These are phyloP conservation scores for Otolemur garnettii DNA, from an alignment of 2,113 vertebrate species.

Conservation along the genomic window DNA sequence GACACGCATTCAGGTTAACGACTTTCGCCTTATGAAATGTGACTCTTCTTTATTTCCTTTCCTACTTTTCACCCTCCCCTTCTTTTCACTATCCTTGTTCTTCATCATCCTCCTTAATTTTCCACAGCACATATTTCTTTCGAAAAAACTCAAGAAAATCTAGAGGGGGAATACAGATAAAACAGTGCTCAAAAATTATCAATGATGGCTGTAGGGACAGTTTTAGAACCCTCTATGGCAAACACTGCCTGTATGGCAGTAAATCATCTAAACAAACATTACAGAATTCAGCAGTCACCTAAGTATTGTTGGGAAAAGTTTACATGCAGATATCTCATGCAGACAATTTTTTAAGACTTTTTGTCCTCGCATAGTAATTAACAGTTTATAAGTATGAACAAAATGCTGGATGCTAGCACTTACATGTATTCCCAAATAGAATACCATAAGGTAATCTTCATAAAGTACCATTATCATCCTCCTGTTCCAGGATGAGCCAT, in stretches of 20 bases:
- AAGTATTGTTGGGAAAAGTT: neutral
- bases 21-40: neutral
- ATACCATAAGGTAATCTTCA: too few species aligned
- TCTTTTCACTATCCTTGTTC: neutral
- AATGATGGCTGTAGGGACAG: neutral
- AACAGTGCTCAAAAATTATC: conserved; percentile 24
- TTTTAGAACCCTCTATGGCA: neutral
- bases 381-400: neutral
- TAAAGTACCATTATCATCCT: neutral
- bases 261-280: neutral
- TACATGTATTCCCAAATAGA: neutral
- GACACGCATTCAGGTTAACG: neutral
- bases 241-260: neutral
- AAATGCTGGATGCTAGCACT: neutral
- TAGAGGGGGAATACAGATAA: neutral
- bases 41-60: neutral
- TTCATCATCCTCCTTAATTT: neutral
- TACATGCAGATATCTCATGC: neutral
- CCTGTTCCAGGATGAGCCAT: neutral
- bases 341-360: neutral
- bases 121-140: neutral
- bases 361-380: neutral
- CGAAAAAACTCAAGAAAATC: conserved; percentile 37
- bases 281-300: conserved; percentile 6
- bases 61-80: neutral